Conservation (phyloP, 2,113 vertebrate genomes). For the Triplophysa siluroides region DNA sequence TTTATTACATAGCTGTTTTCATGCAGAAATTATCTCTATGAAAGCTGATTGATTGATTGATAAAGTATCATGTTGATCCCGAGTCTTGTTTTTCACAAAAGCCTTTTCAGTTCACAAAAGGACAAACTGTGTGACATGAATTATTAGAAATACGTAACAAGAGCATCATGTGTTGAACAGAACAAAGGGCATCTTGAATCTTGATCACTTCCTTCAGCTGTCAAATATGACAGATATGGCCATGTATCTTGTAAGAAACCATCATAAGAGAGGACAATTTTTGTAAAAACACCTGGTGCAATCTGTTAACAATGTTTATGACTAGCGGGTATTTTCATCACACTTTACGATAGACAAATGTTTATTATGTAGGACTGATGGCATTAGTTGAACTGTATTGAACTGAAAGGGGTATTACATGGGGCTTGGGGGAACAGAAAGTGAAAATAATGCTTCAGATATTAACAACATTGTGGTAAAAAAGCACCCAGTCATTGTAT, state of each 20-base stretch:
- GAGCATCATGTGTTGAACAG: conserved; percentile 13
- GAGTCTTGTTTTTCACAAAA: conserved; percentile 1
- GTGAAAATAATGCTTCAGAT: too few relatives aligned
- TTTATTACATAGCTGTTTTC: too few relatives aligned
- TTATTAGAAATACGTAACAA: neutral
- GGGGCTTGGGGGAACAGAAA: too few relatives aligned
- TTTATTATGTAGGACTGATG: neutral
- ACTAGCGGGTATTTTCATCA: neutral
- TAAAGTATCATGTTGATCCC: neutral
- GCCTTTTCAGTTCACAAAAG: conserved; percentile 1
- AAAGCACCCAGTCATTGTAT: too few relatives aligned
- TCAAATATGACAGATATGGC: conserved; percentile 4
- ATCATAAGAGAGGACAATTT: neutral
- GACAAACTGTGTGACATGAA: neutral
- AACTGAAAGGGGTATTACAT: neutral
- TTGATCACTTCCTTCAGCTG: conserved; percentile 24
- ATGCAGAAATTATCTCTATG: too few relatives aligned
- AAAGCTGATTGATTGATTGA: neutral
- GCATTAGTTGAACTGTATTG: neutral
- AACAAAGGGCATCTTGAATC: conserved; percentile 4
- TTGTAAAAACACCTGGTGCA: neutral
- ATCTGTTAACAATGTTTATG: neutral
- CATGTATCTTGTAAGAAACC: neutral
- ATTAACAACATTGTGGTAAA: too few relatives aligned
- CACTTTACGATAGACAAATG: neutral